Conservation (phyloP, 1,140 invertebrate species). For the Melanaphis sacchari region DNA sequence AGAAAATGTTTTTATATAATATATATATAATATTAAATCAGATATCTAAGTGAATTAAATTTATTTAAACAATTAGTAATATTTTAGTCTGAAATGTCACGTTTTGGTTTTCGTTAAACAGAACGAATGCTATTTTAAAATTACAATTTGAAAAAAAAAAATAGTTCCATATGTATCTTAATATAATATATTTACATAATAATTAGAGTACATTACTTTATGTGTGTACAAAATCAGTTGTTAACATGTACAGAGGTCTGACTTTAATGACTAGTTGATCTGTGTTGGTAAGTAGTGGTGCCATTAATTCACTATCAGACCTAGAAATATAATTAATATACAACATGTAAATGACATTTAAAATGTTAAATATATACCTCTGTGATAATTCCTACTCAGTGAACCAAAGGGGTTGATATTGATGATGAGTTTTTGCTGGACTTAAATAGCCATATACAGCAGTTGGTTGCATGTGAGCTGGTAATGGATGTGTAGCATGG, state of each 20-base stretch:
- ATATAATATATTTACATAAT: conserved; percentile 43
- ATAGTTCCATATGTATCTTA: background rate
- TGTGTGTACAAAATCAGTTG: background rate
- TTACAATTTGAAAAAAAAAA: conserved; percentile 25
- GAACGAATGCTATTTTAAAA: conserved; percentile 43
- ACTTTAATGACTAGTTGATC: conserved; percentile 53
- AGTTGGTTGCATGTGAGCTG: conserved; percentile 81
- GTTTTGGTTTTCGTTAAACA: conserved; percentile 17
- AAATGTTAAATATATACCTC: background rate
- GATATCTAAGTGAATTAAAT: conserved; percentile 18
- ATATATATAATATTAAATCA: background rate
- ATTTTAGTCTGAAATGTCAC: conserved; percentile 39
- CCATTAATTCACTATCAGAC: conserved; percentile 50
- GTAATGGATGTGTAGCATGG: conserved; percentile 78
- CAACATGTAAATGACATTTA: background rate
- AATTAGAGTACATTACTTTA: conserved; percentile 37
- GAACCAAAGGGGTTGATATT: conserved; percentile 81
- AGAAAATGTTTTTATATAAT: background rate
- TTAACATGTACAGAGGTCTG: conserved; percentile 54
- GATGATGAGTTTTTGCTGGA: conserved; percentile 73
- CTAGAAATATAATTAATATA: background rate
- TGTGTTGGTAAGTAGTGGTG: conserved; percentile 48
- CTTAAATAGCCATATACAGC: conserved; percentile 75
- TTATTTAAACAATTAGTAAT: background rate
- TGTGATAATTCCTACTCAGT: conserved; percentile 65